Base-by-base conservation (phyloP, 2,113 vertebrate species). In the Pipa parva region DNA sequence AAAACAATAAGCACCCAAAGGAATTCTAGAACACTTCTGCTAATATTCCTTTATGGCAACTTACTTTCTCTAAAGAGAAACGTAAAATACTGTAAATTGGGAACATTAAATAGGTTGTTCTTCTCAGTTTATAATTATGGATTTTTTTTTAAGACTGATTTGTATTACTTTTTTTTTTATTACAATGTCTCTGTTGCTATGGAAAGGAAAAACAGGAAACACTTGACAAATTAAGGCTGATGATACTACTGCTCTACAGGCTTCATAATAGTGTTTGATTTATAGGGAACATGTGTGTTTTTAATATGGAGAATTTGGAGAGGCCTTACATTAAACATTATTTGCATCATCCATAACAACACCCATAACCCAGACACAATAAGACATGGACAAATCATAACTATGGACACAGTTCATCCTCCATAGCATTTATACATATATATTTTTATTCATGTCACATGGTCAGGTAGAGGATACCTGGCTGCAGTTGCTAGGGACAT, bases 41-140 rank as follows among this genome's bases (percentile, higher is more conserved):
- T 68, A 59, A 37, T 36, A 28, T 51, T 46, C 57, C 65, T 68
- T 59, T 68, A 68, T 68, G 46, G 56, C 26, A 6, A 8, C 25
- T 51, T 59, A 46, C 56, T 68, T 17, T 51, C 59, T 60, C 59
- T 59, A 51, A 56, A 51, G 55, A 51, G 28, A 51, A 59, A 51
- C 59, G 46, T 59, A 46, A 59, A 59, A 51, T 68, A 68, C 65
- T 60, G 56, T 68, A 59, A 60, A 59, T 39, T 39, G 49, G 46
- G 15, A 49, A 42, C 46, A 52, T 60, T 68, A 31, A 25, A 24
- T 49, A 60, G 49, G 54, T 17, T 61, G 66, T 70, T 70, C 58
- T n/a, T 48, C 48, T 33, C 49, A 54, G 50, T 61, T 70, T 42
- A 45, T 70, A 52, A 70, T 70, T 70, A 54, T 36, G 37, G 48